Base-by-base conservation (phyloP, 2,797 vertebrate genomes). In the Stomatorhinus walkeri region DNA sequence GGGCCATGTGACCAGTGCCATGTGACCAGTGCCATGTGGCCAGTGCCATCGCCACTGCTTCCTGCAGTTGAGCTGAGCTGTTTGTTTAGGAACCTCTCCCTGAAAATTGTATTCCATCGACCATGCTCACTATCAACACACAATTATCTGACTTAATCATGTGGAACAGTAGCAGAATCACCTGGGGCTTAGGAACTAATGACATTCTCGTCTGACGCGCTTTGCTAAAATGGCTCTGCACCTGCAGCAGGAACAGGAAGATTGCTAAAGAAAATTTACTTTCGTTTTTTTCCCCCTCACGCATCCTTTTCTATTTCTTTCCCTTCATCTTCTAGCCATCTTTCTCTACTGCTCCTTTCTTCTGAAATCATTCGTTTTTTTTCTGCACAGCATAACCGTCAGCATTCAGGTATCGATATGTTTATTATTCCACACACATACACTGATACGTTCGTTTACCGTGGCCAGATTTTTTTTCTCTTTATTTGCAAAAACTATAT, bases 121-220 rank as follows among this genome's bases (percentile, higher is more conserved):
- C 98, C 98, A 98, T 97, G 98, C 98, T 99, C 95, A 95, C 98
- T 99, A 99, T 99, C 98, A 99, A 99, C 98, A 99, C 98, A 99
- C 98, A 99, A 99, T 99, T 99, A 99, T 99, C 98, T 99, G 97
- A 97, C 97, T 99, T 99, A 99, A 99, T 99, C 98, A 99, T 99
- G 98, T 99, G 98, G 98, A 99, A 99, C 98, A 97, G 98, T 97
- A 97, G 98, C 97, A 97, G 99, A 99, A 98, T 98, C 98, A 99
- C 98, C 98, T 98, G 98, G 97, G 98, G 98, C 98, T 98, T 98
- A 98, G 97, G 96, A 97, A 98, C 98, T 99, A 99, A 99, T 99
- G 98, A 99, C 98, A 99, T 99, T 98, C 97, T 97, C 98, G 96
- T 98, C 97, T 98, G 97, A 97, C 97, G 97, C 96, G 97, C 98